Evolutionary conservation across 2,888 invertebrate species (phyloP), one percentile per base, ranked within the genome.

Genomic region (Lochmaea capreae): DNA sequence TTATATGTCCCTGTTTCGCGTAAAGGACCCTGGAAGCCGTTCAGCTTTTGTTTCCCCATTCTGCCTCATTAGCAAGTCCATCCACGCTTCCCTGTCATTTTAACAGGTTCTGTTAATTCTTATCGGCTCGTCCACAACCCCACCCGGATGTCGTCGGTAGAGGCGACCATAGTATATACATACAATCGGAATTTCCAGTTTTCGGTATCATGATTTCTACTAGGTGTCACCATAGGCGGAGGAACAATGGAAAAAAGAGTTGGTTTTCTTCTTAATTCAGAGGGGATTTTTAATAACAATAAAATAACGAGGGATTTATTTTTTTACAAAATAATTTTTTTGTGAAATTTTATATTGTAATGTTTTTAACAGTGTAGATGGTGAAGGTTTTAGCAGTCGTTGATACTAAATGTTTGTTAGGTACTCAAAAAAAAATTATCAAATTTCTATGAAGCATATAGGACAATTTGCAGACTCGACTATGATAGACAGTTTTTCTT

Each of bases 91-190:
- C 72, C 74, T 74, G 76, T 68, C 77, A 75, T 72, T 77, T 77
- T 77, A 76, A 77, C 77, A 73, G 77, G 72, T 67, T 68, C 72
- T 74, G 74, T 77, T 75, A 76, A 77, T 77, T 77, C 77, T 77
- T 76, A 67, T 68, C 61, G 39, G 22, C n/a, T n/a, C 61, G n/a
- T 61, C 61, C 61, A 11, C 16, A 57, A 57, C 11, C 49, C 57
- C 16, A 10, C 39, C 66, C 71, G 68, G 69, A 71, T 67, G 61
- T 62, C 70, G 62, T 33, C 58, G 67, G 18, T 16, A 43, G 46
- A 18, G 12, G 18, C 57, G 43, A 57, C 67, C 43, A 59, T n/a
- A 14, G 42, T n/a, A n/a, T n/a, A n/a, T 39, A 67, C 67, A 59
- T 49, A 67, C 46, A 59, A 59, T 67, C 49, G 67, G 67, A 59